Evolutionary conservation across 2,797 vertebrate genomes (phyloP), one percentile per base, ranked within the genome.

Genomic region (Sardinella longiceps): DNA sequence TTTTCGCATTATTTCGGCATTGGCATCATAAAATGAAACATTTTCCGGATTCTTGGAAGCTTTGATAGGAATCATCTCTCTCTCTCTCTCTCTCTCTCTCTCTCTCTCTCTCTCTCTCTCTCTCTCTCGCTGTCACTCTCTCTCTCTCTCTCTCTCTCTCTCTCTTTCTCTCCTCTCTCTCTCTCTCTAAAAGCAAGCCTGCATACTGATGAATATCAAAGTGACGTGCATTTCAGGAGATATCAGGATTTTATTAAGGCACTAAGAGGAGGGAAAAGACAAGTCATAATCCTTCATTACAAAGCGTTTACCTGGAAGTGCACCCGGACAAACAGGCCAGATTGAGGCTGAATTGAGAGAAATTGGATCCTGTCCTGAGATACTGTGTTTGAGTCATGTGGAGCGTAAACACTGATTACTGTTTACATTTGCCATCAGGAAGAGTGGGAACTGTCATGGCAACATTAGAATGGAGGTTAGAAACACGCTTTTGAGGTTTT

Each of bases 351-450:
- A 83, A 87, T 86, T 81, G 33, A 87, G 80, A 63, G 58, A 82
- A 86, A 87, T 86, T 83, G 82, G 53, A 83, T 89, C 81, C 66
- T 84, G 85, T 81, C 66, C 28, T 63, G 84, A 60, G 84, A 81
- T 30, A 2, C 70, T 30, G 82, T 58, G 81, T 86, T 80, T 88
- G 46, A 82, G 60, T 60, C 28, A 48, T 39, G 45, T 25, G 66
- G 85, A 88, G 81, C 81, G 87, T 89, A 88, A 90, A 89, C 87
- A 90, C 91, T 87, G 85, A 91, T 90, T 88, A 81, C 81, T 81
- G 56, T 89, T 81, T 33, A 63, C 43, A 46, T 37, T 81, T 84
- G 50, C 86, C 46, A 74, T 18, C 58, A 86, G 70, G 82, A 5
- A 43, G 37, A 43, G 70, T 39, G 70, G 18, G 37, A 43, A 77